Base-by-base conservation (phyloP, 2,797 vertebrate species). In the Moxostoma hubbsi region DNA sequence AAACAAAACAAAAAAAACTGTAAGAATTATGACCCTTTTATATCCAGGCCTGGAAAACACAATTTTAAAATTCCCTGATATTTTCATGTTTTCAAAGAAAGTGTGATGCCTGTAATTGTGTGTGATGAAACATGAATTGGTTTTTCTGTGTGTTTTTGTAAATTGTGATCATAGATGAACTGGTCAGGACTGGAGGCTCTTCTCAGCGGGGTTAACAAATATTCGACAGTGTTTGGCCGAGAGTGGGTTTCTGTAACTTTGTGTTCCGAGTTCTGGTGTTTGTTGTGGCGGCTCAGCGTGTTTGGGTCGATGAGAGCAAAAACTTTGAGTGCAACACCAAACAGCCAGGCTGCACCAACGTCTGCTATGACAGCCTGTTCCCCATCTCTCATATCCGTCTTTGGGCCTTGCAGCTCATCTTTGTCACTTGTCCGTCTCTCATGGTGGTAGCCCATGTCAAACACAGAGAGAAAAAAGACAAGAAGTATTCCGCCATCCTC, bases 341-440 rank as follows among this genome's bases (percentile, higher is more conserved):
- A 43, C 86, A 94, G 90, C 96, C 96, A 0, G 97, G 97, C 81
- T 98, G 97, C 63, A 87, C 85, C 86, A 98, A 95, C 0, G 94
- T 97, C 71, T 99, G 98, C 89, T 99, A 86, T 0, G 96, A 99
- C 76, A 86, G 93, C 84, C 94, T 95, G 90, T 99, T 99, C 90
- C 97, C 97, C 0, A 87, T 99, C 89, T 98, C 97, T 81, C 97
- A 98, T 68, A 95, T 97, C 91, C 96, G 95, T 24, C 94, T 99
- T 65, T 99, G 97, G 98, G 96, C 97, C 0, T 89, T 99, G 88
- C 97, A 99, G 93, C 95, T 99, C 79, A 98, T 99, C 90, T 93
- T 99, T 6, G 94, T 98, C 90, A 98, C 96, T 0, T 98, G 97
- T 64, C 98, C 98, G 0, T 98, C 97, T 0, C 89, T 99, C 71